phyloP scores from a whole-genome alignment of 2,113 vertebrate genomes.

The Cygnus atratus region DNA sequence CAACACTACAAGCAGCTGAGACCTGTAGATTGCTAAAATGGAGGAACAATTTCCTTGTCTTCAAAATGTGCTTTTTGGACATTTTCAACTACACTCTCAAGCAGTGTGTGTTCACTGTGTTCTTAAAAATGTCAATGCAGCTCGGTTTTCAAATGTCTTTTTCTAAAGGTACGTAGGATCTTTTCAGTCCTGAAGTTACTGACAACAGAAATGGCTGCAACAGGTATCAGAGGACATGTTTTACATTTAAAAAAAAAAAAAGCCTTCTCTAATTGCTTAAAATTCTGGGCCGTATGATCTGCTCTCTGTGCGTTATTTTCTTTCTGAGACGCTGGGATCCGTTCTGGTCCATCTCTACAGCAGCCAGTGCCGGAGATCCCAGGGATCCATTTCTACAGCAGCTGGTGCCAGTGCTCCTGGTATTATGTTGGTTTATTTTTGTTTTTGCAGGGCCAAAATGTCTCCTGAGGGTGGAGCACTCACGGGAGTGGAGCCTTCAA shows the following conservation, averaged over 20 bases:
- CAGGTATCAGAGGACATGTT: not conserved
- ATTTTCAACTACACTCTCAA: not conserved
- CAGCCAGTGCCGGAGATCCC: no score
- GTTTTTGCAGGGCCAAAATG: not conserved
- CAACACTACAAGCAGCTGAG: not conserved
- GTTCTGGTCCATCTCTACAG: no score
- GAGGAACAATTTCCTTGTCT: not conserved
- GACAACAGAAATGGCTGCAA: not conserved
- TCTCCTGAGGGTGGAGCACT: not conserved
- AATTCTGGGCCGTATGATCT: not conserved
- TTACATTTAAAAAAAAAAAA: not conserved
- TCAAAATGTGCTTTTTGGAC: not conserved
- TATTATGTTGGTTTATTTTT: not conserved
- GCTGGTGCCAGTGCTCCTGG: not conserved
- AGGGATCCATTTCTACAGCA: no score
- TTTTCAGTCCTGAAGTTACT: not conserved
- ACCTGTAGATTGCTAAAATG: not conserved
- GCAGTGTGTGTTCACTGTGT: accelerated
- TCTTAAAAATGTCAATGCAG: not conserved
- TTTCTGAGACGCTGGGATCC: not conserved
- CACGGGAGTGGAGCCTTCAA: not conserved
- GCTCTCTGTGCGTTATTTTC: not conserved
- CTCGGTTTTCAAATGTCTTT: not conserved
- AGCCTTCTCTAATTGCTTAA: not conserved
- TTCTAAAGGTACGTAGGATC: not conserved